A percentile compares a stretch with the other conserved stretches of the same genome.
Evolutionary conservation across 1,140 invertebrate genomes (phyloP).

Genomic region (Agrypnia vestita): DNA sequence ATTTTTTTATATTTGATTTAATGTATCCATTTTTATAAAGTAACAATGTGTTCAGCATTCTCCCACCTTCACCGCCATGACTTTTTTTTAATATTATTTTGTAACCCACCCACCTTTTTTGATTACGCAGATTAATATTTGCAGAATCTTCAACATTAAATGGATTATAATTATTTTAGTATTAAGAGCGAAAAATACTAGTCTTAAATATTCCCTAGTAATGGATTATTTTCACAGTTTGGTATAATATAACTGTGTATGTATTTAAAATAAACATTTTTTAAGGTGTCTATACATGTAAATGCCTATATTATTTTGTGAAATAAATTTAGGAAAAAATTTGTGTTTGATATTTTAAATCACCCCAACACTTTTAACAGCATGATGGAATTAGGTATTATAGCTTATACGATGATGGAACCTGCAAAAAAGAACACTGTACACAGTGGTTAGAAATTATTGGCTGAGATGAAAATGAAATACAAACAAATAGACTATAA

Average conservation of each 20-base stretch:
- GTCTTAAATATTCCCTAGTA: slow-evolving; percentile 13
- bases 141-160: no score
- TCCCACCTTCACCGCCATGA: slow-evolving; percentile 19
- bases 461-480: no score
- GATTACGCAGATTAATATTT: no score
- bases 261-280: not conserved
- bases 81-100: not conserved
- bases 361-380: no score
- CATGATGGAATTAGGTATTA: no score
- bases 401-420: no score
- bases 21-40: not conserved
- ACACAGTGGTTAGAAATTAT: no score
- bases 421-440: no score
- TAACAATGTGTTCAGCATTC: slow-evolving; percentile 13
- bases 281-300: slow-evolving; percentile 28
- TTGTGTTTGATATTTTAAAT: not conserved
- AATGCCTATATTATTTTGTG: slow-evolving; percentile 48
- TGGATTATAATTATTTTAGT: not conserved
- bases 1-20: no score
- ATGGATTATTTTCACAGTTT: not conserved
- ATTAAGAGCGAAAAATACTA: slow-evolving; percentile 8
- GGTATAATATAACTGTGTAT: no score
- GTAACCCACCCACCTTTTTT: not conserved
- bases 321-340: slow-evolving; percentile 45
- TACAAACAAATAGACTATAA: no score